Conservation (phyloP, 2,888 invertebrate species). For the Drosophila rubida region DNA sequence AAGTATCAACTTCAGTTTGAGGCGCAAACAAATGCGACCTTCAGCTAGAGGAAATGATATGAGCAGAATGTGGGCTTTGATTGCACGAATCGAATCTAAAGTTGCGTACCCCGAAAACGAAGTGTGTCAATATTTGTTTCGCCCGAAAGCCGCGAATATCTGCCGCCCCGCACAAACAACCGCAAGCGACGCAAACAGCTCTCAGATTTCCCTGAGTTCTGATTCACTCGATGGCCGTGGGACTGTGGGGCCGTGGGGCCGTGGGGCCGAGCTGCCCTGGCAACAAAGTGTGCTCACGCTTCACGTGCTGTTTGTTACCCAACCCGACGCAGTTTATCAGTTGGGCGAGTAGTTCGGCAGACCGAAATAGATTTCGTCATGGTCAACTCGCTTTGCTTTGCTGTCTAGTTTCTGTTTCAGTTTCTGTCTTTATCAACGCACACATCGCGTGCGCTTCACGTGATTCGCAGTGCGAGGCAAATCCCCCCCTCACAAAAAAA, state of each 20-base stretch:
- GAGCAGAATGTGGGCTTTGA: background rate
- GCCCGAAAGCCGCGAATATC: background rate
- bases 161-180: no score
- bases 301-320: slow-evolving; percentile 24
- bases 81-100: background rate
- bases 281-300: background rate
- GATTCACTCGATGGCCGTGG: background rate
- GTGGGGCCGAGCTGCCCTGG: background rate
- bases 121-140: background rate
- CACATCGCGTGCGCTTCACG: slow-evolving; percentile 55
- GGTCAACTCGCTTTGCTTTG: slow-evolving; percentile 34
- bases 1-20: no score
- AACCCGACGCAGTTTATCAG: slow-evolving; percentile 24
- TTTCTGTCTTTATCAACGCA: slow-evolving; percentile 31
- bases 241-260: no score
- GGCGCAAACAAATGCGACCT: background rate
- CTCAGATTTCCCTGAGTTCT: background rate
- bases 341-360: background rate
- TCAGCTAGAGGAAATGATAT: background rate
- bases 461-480: slow-evolving; percentile 32
- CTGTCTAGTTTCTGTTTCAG: slow-evolving; percentile 27
- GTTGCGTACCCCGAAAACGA: background rate
- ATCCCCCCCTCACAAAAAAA: background rate
- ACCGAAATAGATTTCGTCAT: slow-evolving; percentile 28
- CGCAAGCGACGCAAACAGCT: background rate